These are phyloP conservation scores for Catalaphyllia jardinei DNA, from an alignment of 64 coral and sea anemone species.

Conservation along the genomic window DNA sequence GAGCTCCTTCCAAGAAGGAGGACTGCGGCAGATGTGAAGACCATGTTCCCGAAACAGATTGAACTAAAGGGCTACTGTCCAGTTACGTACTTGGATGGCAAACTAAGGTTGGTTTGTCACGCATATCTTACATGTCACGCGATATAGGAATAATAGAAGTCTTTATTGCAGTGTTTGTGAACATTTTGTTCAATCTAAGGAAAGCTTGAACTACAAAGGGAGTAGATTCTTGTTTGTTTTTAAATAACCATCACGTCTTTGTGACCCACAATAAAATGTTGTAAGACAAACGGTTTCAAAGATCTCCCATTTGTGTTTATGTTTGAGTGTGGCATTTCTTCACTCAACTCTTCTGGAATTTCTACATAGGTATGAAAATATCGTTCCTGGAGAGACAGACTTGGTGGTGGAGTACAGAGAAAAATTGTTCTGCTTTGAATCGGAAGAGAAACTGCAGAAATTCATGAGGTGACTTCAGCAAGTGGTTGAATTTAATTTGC, in stretches of 20 bases:
- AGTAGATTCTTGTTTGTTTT: no score
- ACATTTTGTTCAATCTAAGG: no score
- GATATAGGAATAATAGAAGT: no score
- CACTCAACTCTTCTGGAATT: neutral
- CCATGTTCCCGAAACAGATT: slow-evolving; percentile 90
- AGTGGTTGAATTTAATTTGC: neutral
- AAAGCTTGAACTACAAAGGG: no score
- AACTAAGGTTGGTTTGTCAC: slow-evolving; percentile 61
- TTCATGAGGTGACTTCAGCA: slow-evolving; percentile 81
- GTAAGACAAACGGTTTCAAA: no score
- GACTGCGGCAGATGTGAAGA: slow-evolving; percentile 84
- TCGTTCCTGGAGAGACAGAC: slow-evolving; percentile 84
- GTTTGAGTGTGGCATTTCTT: no score
- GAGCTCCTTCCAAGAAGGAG: slow-evolving; percentile 72
- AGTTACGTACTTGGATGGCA: slow-evolving; percentile 90
- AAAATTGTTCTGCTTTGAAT: slow-evolving; percentile 82
- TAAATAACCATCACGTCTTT: no score
- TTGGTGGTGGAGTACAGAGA: slow-evolving; percentile 92
- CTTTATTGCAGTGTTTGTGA: no score
- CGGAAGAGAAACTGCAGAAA: slow-evolving; percentile 84
- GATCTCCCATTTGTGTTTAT: no score
- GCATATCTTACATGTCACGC: no score
- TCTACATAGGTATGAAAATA: slow-evolving; percentile 79
- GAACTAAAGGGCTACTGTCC: slow-evolving; percentile 97
- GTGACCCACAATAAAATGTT: no score